A percentile compares a stretch with the other conserved stretches of the same genome.
phyloP scores from a whole-genome alignment of 2,888 invertebrate genomes.

The Aradus depressus region DNA sequence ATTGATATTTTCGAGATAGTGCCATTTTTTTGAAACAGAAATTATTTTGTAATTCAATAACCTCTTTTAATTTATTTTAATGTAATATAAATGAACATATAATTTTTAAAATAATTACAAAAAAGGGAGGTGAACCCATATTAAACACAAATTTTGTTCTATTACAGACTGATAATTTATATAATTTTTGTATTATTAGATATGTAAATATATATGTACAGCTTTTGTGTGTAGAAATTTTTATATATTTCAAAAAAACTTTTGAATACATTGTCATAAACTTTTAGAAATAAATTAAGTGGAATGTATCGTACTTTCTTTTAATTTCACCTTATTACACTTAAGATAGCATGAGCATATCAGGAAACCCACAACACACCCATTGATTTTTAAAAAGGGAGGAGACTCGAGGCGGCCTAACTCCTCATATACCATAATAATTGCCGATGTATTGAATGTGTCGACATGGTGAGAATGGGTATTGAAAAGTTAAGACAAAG shows the following conservation, averaged over 20 bases:
- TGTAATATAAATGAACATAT: no score
- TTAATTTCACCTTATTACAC: neutral
- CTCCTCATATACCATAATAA: no score
- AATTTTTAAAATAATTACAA: constrained; percentile 2
- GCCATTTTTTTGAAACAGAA: constrained; percentile 16
- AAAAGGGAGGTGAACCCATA: constrained; percentile 1
- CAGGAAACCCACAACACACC: no score
- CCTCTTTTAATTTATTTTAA: constrained; percentile 14
- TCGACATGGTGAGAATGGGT: no score
- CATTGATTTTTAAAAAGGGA: no score
- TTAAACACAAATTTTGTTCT: constrained; percentile 13
- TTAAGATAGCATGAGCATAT: no score
- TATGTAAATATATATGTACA: constrained; percentile 16
- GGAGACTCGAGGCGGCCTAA: no score
- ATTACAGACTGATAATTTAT: constrained; percentile 20
- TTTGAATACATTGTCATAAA: constrained; percentile 20
- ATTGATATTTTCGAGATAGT: no score
- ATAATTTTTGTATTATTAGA: constrained; percentile 19
- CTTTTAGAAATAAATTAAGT: constrained; percentile 18
- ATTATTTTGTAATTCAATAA: constrained; percentile 15
- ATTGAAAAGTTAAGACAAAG: no score
- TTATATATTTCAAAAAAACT: constrained; percentile 15
- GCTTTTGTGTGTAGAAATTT: constrained; percentile 18
- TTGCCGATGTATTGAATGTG: no score
- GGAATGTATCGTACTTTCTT: neutral